Evolutionary conservation across 2,113 vertebrate species (phyloP).

Genomic region (Anhinga rufa): DNA sequence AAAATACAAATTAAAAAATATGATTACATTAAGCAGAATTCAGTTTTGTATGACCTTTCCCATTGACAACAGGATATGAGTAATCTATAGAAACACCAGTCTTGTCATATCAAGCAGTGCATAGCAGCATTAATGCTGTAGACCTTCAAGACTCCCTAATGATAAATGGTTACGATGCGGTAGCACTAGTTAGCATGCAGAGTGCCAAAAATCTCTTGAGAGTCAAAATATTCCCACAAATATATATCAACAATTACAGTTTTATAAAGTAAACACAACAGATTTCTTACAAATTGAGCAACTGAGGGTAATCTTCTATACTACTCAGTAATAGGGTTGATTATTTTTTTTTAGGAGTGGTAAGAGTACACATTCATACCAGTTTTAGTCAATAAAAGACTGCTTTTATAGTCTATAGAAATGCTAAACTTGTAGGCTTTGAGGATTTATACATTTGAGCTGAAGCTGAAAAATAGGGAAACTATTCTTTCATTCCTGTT

Average conservation of each 20-base stretch:
- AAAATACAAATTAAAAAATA: constrained; percentile 38
- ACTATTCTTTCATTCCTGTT: background rate
- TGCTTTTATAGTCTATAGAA: constrained; percentile 17
- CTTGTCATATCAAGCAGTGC: constrained; percentile 18
- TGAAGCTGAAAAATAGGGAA: background rate
- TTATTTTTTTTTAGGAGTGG: constrained; percentile 29
- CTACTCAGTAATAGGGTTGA: constrained; percentile 20
- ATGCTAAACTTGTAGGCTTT: background rate
- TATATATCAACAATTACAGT: constrained; percentile 21
- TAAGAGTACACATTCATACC: constrained; percentile 26
- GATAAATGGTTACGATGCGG: background rate
- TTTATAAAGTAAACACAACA: constrained; percentile 41
- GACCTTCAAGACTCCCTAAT: constrained; percentile 27
- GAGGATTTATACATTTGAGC: constrained; percentile 36
- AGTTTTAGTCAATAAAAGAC: constrained; percentile 36
- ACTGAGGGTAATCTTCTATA: constrained; percentile 42
- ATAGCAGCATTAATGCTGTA: background rate
- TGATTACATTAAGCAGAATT: constrained; percentile 14
- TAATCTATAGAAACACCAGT: constrained; percentile 15
- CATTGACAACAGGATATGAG: background rate
- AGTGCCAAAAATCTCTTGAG: constrained; percentile 23
- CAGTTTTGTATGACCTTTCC: constrained; percentile 28
- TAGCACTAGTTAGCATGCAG: constrained; percentile 23
- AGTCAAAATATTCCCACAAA: constrained; percentile 29
- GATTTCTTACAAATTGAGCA: constrained; percentile 46